phyloP scores from a whole-genome alignment of 2,888 invertebrate genomes.

The Pyralis farinalis region DNA sequence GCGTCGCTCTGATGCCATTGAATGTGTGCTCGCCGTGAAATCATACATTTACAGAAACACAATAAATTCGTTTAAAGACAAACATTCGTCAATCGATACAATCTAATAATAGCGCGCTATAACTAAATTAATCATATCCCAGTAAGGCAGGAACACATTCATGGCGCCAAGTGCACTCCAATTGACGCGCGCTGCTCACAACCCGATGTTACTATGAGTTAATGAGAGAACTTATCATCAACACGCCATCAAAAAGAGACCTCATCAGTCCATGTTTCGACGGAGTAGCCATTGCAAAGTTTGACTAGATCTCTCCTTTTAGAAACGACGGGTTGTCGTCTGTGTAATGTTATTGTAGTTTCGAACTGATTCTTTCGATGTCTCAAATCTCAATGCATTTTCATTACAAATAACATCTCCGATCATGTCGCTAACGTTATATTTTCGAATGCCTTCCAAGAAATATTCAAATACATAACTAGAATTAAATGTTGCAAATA shows the following conservation, averaged over 20 bases:
- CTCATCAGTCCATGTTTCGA: slow-evolving; percentile 9
- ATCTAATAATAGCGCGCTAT: slow-evolving; percentile 4
- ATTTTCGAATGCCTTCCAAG: slow-evolving; percentile 42
- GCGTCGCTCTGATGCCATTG: slow-evolving; percentile 3
- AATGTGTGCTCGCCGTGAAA: slow-evolving; percentile 2
- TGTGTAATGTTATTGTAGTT: slow-evolving; percentile 35
- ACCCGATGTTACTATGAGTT: slow-evolving; percentile 42
- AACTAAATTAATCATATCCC: slow-evolving; percentile 11
- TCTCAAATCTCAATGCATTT: slow-evolving; percentile 59
- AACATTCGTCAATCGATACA: slow-evolving; percentile 3
- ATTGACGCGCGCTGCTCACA: slow-evolving; percentile 38
- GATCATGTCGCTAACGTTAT: slow-evolving; percentile 25
- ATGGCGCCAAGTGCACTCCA: slow-evolving; percentile 28
- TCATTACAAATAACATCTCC: slow-evolving; percentile 31
- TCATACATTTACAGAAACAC: neutral
- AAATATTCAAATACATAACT: slow-evolving; percentile 37
- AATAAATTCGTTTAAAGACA: slow-evolving; percentile 1
- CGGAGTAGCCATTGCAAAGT: slow-evolving; percentile 13
- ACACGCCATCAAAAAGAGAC: slow-evolving; percentile 15
- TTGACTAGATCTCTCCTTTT: slow-evolving; percentile 39
- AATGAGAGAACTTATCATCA: slow-evolving; percentile 40
- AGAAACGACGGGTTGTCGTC: slow-evolving; percentile 49
- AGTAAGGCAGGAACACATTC: slow-evolving; percentile 27
- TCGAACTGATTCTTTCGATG: slow-evolving; percentile 29
- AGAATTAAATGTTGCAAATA: slow-evolving; percentile 46